These are phyloP conservation scores for Chironex yamaguchii DNA, from an alignment of 30 jellyfish, hydroid and myxozoan species.

Conservation along the genomic window DNA sequence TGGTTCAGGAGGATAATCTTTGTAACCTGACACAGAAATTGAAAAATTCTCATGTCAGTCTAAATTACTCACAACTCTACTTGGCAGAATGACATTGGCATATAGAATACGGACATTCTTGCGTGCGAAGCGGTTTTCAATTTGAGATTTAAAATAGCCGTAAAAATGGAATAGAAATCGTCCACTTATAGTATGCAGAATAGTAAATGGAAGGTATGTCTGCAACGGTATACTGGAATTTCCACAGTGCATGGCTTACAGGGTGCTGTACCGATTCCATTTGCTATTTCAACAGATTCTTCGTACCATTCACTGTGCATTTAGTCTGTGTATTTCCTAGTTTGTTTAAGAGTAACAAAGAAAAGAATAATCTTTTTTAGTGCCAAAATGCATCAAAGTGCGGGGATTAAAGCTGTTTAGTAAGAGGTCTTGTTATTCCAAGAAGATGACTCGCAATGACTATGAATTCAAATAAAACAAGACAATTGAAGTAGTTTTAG, in stretches of 20 bases:
- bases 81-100: slow-evolving; percentile 32
- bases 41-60: slow-evolving; percentile 41
- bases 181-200: slow-evolving; percentile 29
- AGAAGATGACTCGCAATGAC: slow-evolving; percentile 24
- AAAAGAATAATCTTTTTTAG: slow-evolving; percentile 10
- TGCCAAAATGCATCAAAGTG: slow-evolving; percentile 1
- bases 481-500: neutral
- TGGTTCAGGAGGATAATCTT: slow-evolving; percentile 47
- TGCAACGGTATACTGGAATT: slow-evolving; percentile 38
- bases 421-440: slow-evolving; percentile 35
- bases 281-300: slow-evolving; percentile 50
- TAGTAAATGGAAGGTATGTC: slow-evolving; percentile 17
- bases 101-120: neutral
- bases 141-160: slow-evolving; percentile 36
- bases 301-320: slow-evolving; percentile 10
- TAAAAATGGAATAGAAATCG: slow-evolving; percentile 47
- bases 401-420: slow-evolving; percentile 39
- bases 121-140: slow-evolving; percentile 13
- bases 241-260: slow-evolving; percentile 25
- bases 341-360: neutral
- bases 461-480: slow-evolving; percentile 34
- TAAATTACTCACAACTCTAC: neutral
- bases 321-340: slow-evolving; percentile 13
- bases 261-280: slow-evolving; percentile 21
- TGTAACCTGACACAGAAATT: neutral